A percentile compares a stretch with the other conserved stretches of the same genome.
Conservation (phyloP, 2,888 invertebrate genomes). For the Andrena bucephala region DNA sequence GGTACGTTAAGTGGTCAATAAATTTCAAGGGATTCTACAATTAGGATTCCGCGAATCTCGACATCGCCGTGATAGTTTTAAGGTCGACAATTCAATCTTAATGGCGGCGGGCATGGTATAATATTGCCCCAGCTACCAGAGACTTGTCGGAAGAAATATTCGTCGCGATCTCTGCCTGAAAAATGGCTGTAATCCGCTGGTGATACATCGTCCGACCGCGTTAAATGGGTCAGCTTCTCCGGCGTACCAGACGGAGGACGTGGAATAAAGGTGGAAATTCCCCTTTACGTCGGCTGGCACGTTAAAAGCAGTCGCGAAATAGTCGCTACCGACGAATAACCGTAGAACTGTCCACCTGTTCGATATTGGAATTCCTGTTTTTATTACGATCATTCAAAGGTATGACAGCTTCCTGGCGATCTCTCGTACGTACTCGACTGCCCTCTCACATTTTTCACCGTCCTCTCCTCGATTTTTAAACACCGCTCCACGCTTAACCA, state of each 20-base stretch:
- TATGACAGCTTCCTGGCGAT: background rate
- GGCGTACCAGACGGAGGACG: slow-evolving; percentile 42
- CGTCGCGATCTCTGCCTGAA: slow-evolving; percentile 26
- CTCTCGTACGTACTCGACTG: no score
- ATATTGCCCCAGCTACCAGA: slow-evolving; percentile 10
- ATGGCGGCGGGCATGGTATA: slow-evolving; percentile 9
- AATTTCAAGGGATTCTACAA: slow-evolving; percentile 9
- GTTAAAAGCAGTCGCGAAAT: background rate
- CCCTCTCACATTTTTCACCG: no score
- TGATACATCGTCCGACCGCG: slow-evolving; percentile 51
- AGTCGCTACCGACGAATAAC: background rate
- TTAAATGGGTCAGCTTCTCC: slow-evolving; percentile 58
- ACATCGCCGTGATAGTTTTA: slow-evolving; percentile 20
- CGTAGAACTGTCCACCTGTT: background rate
- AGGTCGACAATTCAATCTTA: slow-evolving; percentile 18
- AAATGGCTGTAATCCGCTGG: slow-evolving; percentile 51
- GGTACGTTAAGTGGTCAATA: background rate
- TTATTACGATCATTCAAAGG: background rate
- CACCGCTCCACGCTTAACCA: background rate
- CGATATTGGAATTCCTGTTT: background rate
- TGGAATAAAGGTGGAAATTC: slow-evolving; percentile 40
- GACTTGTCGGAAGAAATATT: slow-evolving; percentile 31
- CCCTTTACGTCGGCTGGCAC: background rate
- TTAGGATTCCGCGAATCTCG: slow-evolving; percentile 9
- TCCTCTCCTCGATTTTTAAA: slow-evolving; percentile 29